Conservation (phyloP, 2,113 vertebrate species). For the Leptobrachium ailaonicum region DNA sequence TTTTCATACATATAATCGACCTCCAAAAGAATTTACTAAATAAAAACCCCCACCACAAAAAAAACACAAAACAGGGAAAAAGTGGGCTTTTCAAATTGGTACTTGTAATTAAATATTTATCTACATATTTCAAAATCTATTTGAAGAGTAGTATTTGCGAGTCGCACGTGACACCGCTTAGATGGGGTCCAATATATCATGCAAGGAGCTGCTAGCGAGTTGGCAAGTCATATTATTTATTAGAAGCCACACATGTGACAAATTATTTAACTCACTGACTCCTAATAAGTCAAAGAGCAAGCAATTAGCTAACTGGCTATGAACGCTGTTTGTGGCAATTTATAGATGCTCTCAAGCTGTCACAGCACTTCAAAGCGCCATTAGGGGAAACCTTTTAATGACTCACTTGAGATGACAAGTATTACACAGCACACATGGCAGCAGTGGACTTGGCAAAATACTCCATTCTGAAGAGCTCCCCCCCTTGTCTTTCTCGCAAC, state of each 20-base stretch:
- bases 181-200: slow-evolving; percentile 76
- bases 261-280: slow-evolving; percentile 94
- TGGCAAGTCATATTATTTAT: slow-evolving; percentile 84
- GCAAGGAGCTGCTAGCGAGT: slow-evolving; percentile 69
- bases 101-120: not conserved
- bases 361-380: slow-evolving; percentile 75
- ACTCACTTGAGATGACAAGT: slow-evolving; percentile 79
- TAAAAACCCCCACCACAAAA: no score
- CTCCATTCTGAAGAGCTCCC: slow-evolving; percentile 55
- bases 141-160: slow-evolving; percentile 58
- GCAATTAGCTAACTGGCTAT: slow-evolving; percentile 91
- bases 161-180: slow-evolving; percentile 70
- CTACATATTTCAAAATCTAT: not conserved
- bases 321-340: slow-evolving; percentile 85
- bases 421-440: slow-evolving; percentile 73
- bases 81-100: no score
- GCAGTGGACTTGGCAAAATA: slow-evolving; percentile 65
- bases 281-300: slow-evolving; percentile 95
- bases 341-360: slow-evolving; percentile 85
- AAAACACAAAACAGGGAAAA: no score
- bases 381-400: slow-evolving; percentile 72
- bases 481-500: slow-evolving; percentile 48
- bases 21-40: no score
- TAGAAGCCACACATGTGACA: slow-evolving; percentile 87
- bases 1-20: no score